These are phyloP conservation scores for Galeruca laticollis DNA, from an alignment of 2,888 invertebrate genomes.

Conservation along the genomic window DNA sequence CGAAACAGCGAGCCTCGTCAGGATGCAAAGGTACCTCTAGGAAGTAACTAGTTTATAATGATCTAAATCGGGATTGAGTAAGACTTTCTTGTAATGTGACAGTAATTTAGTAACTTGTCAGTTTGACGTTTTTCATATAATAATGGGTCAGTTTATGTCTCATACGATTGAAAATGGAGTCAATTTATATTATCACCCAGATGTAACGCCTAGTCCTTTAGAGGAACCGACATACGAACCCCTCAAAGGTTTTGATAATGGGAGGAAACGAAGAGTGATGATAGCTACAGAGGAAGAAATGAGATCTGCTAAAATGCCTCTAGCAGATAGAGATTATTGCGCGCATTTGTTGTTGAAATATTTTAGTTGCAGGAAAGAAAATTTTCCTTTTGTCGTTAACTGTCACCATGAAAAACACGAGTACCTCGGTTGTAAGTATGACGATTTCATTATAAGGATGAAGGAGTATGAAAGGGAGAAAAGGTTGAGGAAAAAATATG, in stretches of 20 bases:
- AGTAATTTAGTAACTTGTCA: not conserved
- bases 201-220: conserved; percentile 62
- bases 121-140: not conserved
- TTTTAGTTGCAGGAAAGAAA: conserved; percentile 77
- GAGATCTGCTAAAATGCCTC: conserved; percentile 79
- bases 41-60: no score
- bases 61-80: no score
- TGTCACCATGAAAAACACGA: conserved; percentile 84
- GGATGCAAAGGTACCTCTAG: no score
- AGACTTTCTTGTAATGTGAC: not conserved
- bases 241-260: conserved; percentile 77
- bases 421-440: conserved; percentile 81
- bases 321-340: conserved; percentile 84
- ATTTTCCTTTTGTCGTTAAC: conserved; percentile 77
- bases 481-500: conserved; percentile 76
- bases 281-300: conserved; percentile 81
- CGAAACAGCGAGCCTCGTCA: no score
- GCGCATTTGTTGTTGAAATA: conserved; percentile 80
- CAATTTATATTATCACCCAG: conserved; percentile 61
- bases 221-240: conserved; percentile 80
- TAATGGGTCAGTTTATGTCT: not conserved
- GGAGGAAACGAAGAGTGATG: conserved; percentile 86
- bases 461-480: conserved; percentile 93
- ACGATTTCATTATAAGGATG: conserved; percentile 86
- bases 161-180: conserved; percentile 51